Conservation (phyloP, 2,113 vertebrate genomes). For the Taxidea taxus region DNA sequence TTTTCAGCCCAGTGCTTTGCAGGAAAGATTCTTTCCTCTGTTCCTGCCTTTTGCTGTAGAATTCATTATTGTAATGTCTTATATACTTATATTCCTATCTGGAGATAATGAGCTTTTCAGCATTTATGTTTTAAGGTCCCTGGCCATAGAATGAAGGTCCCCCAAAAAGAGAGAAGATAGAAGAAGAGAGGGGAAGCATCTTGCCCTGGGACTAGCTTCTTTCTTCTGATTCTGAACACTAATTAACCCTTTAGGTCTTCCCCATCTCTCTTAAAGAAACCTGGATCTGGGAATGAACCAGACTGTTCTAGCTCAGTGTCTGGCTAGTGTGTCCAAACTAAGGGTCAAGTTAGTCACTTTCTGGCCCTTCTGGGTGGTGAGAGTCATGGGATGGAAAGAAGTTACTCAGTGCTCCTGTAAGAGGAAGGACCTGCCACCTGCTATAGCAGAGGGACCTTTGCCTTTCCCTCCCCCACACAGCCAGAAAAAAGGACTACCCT, state of each 20-base stretch:
- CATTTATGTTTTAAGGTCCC: background rate
- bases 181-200: background rate
- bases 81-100: background rate
- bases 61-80: background rate
- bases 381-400: background rate
- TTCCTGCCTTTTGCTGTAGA: background rate
- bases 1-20: background rate
- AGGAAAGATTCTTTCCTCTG: background rate
- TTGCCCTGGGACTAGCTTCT: background rate
- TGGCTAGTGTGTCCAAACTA: background rate
- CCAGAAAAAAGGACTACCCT: background rate
- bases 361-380: background rate
- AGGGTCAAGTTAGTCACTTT: background rate
- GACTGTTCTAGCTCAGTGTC: background rate
- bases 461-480: rapidly evolving
- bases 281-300: background rate
- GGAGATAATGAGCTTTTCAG: background rate
- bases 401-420: background rate
- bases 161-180: background rate
- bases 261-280: background rate
- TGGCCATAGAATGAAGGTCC: background rate
- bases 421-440: background rate
- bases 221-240: background rate
- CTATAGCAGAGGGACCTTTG: background rate
- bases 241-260: background rate